Conservation (phyloP, 2,888 invertebrate species). For the Eristalinus sepulchralis region DNA sequence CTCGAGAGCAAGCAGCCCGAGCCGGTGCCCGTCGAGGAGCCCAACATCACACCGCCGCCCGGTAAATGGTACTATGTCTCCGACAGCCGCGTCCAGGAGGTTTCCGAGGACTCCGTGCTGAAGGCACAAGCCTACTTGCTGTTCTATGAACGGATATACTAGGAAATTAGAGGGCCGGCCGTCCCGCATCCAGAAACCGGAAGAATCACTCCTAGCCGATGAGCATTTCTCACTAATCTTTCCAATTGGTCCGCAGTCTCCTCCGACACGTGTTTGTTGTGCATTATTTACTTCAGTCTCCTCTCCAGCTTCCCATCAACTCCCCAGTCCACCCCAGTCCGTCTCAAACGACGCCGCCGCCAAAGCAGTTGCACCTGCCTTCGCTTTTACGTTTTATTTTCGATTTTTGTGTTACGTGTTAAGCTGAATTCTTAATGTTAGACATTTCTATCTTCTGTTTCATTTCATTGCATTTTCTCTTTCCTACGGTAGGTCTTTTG, state of each 20-base stretch:
- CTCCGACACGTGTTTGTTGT: constrained; percentile 47
- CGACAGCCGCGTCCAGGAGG: constrained; percentile 92
- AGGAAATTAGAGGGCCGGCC: constrained; percentile 76
- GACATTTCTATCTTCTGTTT: constrained; percentile 25
- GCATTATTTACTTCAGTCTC: constrained; percentile 25
- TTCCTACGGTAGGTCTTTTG: constrained; percentile 53
- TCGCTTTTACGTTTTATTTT: constrained; percentile 4
- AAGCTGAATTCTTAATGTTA: constrained; percentile 59
- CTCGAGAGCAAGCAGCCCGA: constrained; percentile 61
- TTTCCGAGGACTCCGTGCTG: constrained; percentile 90
- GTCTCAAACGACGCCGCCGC: neutral
- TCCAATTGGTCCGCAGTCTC: constrained; percentile 36
- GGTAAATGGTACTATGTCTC: constrained; percentile 97
- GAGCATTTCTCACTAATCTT: constrained; percentile 45
- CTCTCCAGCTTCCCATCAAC: neutral
- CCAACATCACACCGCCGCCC: constrained; percentile 81
- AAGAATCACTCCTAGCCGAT: constrained; percentile 50
- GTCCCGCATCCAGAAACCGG: neutral
- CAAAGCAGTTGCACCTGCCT: neutral
- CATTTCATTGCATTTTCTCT: constrained; percentile 42
- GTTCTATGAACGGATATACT: constrained; percentile 96
- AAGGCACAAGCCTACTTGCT: constrained; percentile 95
- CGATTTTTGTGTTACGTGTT: constrained; percentile 56
- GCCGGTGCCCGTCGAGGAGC: constrained; percentile 74
- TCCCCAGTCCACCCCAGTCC: neutral